Evolutionary conservation across 2,113 vertebrate genomes (phyloP).

Genomic region (Ptilorrhoa leucosticta): DNA sequence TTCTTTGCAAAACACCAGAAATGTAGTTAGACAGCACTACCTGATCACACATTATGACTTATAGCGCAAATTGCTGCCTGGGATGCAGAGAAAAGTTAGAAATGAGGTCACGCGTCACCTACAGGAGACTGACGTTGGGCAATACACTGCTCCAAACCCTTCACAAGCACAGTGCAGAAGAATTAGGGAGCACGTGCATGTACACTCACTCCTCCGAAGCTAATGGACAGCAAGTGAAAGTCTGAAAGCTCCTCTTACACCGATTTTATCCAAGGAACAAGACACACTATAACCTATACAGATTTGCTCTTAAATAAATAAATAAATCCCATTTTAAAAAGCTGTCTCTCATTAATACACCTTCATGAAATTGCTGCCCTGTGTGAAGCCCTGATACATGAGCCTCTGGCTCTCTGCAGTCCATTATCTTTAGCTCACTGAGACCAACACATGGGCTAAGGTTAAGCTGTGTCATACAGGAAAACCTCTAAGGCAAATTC

Average conservation of each 20-base stretch:
- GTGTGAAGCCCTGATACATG: neutral
- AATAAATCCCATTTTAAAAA: neutral
- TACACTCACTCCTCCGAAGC: neutral
- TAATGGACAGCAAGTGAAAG: neutral
- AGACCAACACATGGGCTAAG: neutral
- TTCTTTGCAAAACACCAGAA: neutral
- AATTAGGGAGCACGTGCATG: neutral
- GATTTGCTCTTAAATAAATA: neutral
- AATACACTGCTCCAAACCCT: neutral
- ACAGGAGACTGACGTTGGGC: fast-evolving
- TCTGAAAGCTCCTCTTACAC: neutral
- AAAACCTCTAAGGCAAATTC: neutral
- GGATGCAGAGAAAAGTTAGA: neutral
- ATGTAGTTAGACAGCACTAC: neutral
- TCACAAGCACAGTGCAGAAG: neutral
- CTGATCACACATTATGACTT: neutral
- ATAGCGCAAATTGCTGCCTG: neutral
- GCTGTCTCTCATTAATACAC: neutral
- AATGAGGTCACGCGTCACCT: neutral
- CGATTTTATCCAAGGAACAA: neutral
- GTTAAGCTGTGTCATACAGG: neutral
- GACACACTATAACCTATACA: neutral
- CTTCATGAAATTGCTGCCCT: neutral
- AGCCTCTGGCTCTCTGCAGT: neutral
- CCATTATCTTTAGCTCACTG: neutral